A percentile compares a stretch with the other conserved stretches of the same genome.
These are phyloP conservation scores for Drosophila rubida DNA, from an alignment of 2,888 invertebrate genomes.

Conservation along the genomic window DNA sequence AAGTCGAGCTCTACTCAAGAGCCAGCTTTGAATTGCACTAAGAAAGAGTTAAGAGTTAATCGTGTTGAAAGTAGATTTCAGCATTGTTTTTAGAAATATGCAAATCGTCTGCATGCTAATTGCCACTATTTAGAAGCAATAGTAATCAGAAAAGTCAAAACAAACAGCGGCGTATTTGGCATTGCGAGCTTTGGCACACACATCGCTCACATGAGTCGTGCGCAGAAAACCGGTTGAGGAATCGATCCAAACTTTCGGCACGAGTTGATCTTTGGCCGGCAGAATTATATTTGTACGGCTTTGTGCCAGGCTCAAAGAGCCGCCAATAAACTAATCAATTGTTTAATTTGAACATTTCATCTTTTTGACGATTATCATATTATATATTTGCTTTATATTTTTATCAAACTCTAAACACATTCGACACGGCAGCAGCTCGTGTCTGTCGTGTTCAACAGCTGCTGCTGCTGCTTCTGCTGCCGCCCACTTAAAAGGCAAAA, in stretches of 20 bases:
- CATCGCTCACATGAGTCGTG: constrained; percentile 6
- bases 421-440: constrained; percentile 38
- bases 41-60: too few species aligned
- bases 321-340: constrained; percentile 63
- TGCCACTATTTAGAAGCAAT: background rate
- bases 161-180: constrained; percentile 4
- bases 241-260: background rate
- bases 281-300: constrained; percentile 7
- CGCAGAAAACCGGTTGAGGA: constrained; percentile 14
- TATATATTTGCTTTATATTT: background rate
- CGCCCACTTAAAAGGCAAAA: constrained; percentile 44
- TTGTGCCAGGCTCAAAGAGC: constrained; percentile 58
- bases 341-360: constrained; percentile 29
- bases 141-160: background rate
- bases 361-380: constrained; percentile 7
- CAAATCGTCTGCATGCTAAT: constrained; percentile 15
- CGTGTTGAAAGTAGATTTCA: background rate
- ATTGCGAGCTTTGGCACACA: constrained; percentile 1
- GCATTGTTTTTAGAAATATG: constrained; percentile 12
- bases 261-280: constrained; percentile 1
- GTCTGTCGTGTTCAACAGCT: constrained; percentile 7
- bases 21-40: too few species aligned
- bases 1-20: too few species aligned
- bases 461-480: background rate
- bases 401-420: constrained; percentile 30